Base-by-base conservation (phyloP, 1,140 invertebrate genomes). In the Drosophila gunungcola region DNA sequence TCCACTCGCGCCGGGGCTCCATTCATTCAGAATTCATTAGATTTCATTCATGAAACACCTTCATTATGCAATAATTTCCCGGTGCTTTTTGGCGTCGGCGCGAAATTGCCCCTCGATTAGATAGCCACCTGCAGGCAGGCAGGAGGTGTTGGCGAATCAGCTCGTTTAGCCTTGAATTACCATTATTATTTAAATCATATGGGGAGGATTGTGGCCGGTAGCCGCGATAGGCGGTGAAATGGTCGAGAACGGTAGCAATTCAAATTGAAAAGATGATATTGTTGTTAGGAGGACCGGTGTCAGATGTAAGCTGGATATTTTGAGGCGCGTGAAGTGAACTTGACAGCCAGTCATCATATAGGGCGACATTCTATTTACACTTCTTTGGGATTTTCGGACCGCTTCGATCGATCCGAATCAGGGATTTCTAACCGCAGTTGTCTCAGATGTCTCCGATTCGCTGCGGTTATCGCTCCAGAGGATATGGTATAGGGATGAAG, bases 21-120 rank as follows among this genome's bases (percentile, higher is more conserved):
- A 79, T 85, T 89, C 88, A 91, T 91, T 91, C 82, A 78, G 80
- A 84, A 91, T 91, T 91, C 88, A 91, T 91, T 91, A 89, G 88
- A 91, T 91, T 91, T 91, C 89, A 91, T 91, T 91, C 89, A 91
- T 91, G 80, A 82, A 91, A 91, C 78, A 90, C 75, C 84, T 91
- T 91, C 78, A 89, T 91, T 91, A 91, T 91, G 78, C 74, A 82
- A 86, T 70, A 75, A 69, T 80, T 76, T 78, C 39, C 60, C 55
- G 41, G 42, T 45, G 54, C 49, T 57, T 45, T 45, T 52, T 34
- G 63, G 54, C 56, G 63, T 69, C 41, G 51, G 63, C 64, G 75
- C 63, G 67, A 89, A 90, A 90, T 90, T 80, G 88, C 67, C 64
- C 65, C 70, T 65, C 78, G 88, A 91, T 91, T 91, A 91, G 88